phyloP scores from a whole-genome alignment of 2,113 vertebrate species.

The Dascyllus trimaculatus region DNA sequence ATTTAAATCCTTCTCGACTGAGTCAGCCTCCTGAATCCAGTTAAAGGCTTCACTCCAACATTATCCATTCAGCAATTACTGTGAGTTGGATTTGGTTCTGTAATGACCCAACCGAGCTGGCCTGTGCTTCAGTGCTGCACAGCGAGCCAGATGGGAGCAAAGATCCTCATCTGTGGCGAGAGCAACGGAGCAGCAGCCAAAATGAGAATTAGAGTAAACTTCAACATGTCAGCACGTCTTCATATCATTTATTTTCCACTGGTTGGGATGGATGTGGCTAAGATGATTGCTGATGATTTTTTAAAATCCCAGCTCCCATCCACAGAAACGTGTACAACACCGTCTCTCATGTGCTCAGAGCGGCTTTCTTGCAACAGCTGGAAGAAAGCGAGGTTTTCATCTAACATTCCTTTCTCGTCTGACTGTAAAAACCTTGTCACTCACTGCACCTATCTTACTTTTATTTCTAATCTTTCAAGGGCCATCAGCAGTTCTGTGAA shows the following conservation, averaged over 20 bases:
- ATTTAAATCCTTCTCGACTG: constrained; percentile 33
- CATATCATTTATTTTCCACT: constrained; percentile 73
- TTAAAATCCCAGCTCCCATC: constrained; percentile 40
- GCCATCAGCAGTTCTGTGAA: constrained; percentile 22
- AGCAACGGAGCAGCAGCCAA: constrained; percentile 58
- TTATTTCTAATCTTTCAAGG: constrained; percentile 38
- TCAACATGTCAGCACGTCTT: constrained; percentile 73
- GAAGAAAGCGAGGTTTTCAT: constrained; percentile 28
- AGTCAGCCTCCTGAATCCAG: constrained; percentile 41
- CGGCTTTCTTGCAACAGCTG: constrained; percentile 28
- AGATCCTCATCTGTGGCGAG: constrained; percentile 70
- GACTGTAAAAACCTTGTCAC: constrained; percentile 21
- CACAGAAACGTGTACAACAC: constrained; percentile 44
- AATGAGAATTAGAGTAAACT: constrained; percentile 68
- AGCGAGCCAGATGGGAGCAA: constrained; percentile 56
- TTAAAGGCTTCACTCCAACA: constrained; percentile 42
- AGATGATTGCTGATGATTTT: constrained; percentile 64
- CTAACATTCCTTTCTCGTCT: constrained; percentile 35
- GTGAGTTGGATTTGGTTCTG: constrained; percentile 55
- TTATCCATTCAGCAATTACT: constrained; percentile 62
- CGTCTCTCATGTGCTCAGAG: constrained; percentile 36
- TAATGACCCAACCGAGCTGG: constrained; percentile 57
- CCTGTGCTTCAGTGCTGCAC: constrained; percentile 42
- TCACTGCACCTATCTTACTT: constrained; percentile 6
- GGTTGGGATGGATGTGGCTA: constrained; percentile 64